Evolutionary conservation across 2,113 vertebrate species (phyloP), one percentile per base, ranked within the genome.

Genomic region (Chionis minor): DNA sequence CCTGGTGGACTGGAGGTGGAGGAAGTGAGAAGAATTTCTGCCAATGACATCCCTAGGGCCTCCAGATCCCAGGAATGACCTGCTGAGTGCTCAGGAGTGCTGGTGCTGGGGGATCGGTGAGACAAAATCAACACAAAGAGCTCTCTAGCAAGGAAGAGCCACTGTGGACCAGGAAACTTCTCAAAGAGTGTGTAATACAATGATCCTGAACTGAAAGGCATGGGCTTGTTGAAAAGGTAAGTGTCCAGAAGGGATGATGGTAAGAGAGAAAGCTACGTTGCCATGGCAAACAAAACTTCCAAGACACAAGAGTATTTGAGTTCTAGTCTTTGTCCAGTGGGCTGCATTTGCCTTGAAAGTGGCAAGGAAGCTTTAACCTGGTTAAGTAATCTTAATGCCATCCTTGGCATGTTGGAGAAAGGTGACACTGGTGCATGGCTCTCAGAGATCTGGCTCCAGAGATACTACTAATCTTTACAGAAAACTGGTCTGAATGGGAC

Each of bases 41-140:
- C 32, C 16, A 19, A 1, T 1, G 3, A 24, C 0, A 1, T 85
- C n/a, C 33, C 42, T 16, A 40, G 26, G 18, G 42, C 22, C 24
- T 51, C 40, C 0, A 1, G 30, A 33, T 71, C 47, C 40, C 59
- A 51, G 84, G 49, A 88, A 22, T 28, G 45, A 38, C 45, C 21
- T 14, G 28, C 49, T 38, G 56, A 28, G 56, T 7, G 10, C 30
- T 47, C 33, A 19, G 74, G 40, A 22, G 30, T 12, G 67, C 33
- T 51, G 54, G 14, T n/a, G 49, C 51, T 66, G 51, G 18, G 10
- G 14, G 23, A 28, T 38, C 27, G n/a, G 33, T 5, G 45, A 70
- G 23, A 14, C 27, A 52, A 70, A 75, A 63, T 18, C 49, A 12
- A 18, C 35, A 14, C 35, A 38, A 35, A 81, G 7, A 14, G 19